phyloP scores from a whole-genome alignment of 1,140 invertebrate species.

The Drosophila yakuba region DNA sequence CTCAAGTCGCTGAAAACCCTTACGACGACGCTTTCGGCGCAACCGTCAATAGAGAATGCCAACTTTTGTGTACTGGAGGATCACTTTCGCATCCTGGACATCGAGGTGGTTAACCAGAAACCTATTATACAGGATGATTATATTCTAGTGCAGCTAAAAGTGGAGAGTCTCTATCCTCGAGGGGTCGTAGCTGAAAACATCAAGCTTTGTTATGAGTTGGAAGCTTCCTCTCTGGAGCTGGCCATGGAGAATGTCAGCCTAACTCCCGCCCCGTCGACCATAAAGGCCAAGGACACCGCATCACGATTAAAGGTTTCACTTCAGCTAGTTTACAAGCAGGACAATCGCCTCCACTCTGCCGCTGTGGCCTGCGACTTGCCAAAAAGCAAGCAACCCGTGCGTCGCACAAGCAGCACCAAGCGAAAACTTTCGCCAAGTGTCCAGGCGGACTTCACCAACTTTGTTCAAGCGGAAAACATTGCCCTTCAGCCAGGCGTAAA shows the following conservation, averaged over 20 bases:
- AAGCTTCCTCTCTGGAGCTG: constrained; percentile 47
- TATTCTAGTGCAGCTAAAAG: constrained; percentile 86
- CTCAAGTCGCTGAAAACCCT: constrained; percentile 88
- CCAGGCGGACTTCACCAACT: constrained; percentile 88
- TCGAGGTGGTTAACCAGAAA: constrained; percentile 66
- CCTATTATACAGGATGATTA: constrained; percentile 86
- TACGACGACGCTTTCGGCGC: constrained; percentile 85
- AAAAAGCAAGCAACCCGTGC: constrained; percentile 84
- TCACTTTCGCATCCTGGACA: constrained; percentile 76
- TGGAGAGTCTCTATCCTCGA: constrained; percentile 87
- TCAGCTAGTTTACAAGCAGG: constrained; percentile 91
- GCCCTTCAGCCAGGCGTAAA: constrained; percentile 90
- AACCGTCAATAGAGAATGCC: constrained; percentile 73
- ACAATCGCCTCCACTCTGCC: constrained; percentile 89
- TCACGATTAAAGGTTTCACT: constrained; percentile 84
- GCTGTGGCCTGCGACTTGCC: constrained; percentile 87
- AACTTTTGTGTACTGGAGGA: constrained; percentile 80
- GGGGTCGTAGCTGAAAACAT: constrained; percentile 86
- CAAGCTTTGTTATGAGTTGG: constrained; percentile 86
- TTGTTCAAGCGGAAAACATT: constrained; percentile 86
- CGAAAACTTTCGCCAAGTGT: constrained; percentile 86
- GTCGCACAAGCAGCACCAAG: constrained; percentile 81
- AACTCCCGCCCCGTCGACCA: neutral
- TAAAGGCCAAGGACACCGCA: constrained; percentile 46
- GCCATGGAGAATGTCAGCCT: constrained; percentile 47